These are phyloP conservation scores for Gobius niger DNA, from an alignment of 2,113 vertebrate genomes.

Conservation along the genomic window DNA sequence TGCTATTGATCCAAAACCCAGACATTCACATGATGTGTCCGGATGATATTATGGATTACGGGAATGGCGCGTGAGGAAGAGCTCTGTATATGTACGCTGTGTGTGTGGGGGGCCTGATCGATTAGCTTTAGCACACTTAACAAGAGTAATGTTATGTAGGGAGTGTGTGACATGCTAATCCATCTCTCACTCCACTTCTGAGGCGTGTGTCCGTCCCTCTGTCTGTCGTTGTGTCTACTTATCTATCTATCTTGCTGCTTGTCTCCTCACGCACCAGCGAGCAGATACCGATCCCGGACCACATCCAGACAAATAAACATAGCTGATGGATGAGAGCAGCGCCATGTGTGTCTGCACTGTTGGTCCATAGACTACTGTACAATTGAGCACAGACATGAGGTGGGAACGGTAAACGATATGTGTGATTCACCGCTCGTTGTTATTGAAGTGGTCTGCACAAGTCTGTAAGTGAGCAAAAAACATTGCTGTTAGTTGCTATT, in stretches of 20 bases:
- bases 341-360: slow-evolving; percentile 26
- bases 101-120: slow-evolving; percentile 56
- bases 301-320: slow-evolving; percentile 46
- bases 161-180: slow-evolving; percentile 71
- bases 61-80: slow-evolving; percentile 57
- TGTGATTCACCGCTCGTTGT: background rate
- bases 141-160: slow-evolving; percentile 74
- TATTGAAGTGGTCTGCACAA: background rate
- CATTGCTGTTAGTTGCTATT: background rate
- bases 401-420: slow-evolving; percentile 7
- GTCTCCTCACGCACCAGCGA: slow-evolving; percentile 15
- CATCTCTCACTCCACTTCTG: slow-evolving; percentile 60
- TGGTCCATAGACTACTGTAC: slow-evolving; percentile 22
- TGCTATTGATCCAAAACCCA: slow-evolving; percentile 60
- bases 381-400: slow-evolving; percentile 15
- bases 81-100: slow-evolving; percentile 46
- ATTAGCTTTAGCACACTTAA: slow-evolving; percentile 73
- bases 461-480: background rate
- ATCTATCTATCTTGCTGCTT: slow-evolving; percentile 16
- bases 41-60: slow-evolving; percentile 72
- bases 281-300: slow-evolving; percentile 31
- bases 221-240: slow-evolving; percentile 10
- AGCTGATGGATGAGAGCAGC: slow-evolving; percentile 40
- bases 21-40: slow-evolving; percentile 46
- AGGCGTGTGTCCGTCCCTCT: slow-evolving; percentile 32